These are phyloP conservation scores for Salvelinus sp. DNA, from an alignment of 2,113 vertebrate species.

Conservation along the genomic window DNA sequence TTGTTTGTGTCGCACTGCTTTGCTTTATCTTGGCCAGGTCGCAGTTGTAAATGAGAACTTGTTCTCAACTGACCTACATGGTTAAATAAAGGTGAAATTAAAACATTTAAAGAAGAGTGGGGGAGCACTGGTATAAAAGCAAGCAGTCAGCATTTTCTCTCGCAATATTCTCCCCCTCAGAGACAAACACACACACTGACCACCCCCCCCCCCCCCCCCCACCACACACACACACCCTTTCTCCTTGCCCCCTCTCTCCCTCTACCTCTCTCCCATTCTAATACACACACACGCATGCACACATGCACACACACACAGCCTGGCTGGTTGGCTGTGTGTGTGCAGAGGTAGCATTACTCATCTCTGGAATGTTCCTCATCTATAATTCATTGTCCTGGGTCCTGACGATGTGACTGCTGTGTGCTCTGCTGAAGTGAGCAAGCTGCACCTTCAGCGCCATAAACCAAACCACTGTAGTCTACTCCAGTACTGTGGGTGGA, in stretches of 20 bases:
- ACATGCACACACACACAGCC: slow-evolving; percentile 24
- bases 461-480: slow-evolving; percentile 20
- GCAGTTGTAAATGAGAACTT: too few species aligned
- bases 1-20: too few species aligned
- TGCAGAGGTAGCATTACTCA: slow-evolving; percentile 54
- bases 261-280: not conserved
- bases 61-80: too few species aligned
- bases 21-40: too few species aligned
- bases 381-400: slow-evolving; percentile 70
- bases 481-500: not conserved
- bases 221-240: not conserved
- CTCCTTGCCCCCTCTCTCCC: not conserved
- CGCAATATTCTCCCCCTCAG: not conserved
- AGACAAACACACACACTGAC: not conserved
- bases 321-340: slow-evolving; percentile 34
- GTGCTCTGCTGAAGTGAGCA: slow-evolving; percentile 54
- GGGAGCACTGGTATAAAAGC: not conserved
- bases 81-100: too few species aligned
- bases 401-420: slow-evolving; percentile 56
- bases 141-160: slow-evolving; percentile 39
- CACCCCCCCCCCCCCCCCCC: not conserved
- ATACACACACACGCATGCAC: slow-evolving; percentile 4
- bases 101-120: not conserved
- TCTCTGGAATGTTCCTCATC: slow-evolving; percentile 65
- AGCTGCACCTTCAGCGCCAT: slow-evolving; percentile 46